These are phyloP conservation scores for Carollia perspicillata DNA, from an alignment of 2,113 vertebrate genomes.

Conservation along the genomic window DNA sequence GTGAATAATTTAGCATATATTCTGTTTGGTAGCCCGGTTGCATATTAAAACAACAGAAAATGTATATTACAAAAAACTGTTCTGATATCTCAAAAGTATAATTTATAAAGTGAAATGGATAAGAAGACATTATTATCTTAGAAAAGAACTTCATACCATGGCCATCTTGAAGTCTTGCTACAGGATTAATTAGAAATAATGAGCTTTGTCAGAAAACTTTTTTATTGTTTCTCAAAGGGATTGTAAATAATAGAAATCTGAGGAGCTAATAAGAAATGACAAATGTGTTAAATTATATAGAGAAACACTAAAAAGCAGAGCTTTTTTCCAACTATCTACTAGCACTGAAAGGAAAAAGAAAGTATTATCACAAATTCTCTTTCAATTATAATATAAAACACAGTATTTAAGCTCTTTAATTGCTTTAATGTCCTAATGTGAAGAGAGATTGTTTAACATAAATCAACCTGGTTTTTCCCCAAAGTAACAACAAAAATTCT, in stretches of 20 bases:
- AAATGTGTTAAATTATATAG: slow-evolving; percentile 67
- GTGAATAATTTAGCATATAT: slow-evolving; percentile 43
- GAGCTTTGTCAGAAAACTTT: slow-evolving; percentile 67
- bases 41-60: slow-evolving; percentile 38
- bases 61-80: slow-evolving; percentile 21
- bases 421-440: slow-evolving; percentile 33
- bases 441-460: slow-evolving; percentile 58
- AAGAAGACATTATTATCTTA: slow-evolving; percentile 43
- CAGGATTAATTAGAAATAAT: slow-evolving; percentile 71
- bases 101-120: slow-evolving; percentile 55
- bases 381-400: slow-evolving; percentile 59
- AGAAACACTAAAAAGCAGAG: slow-evolving; percentile 46
- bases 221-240: slow-evolving; percentile 61
- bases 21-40: neutral
- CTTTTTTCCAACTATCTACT: slow-evolving; percentile 36
- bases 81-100: slow-evolving; percentile 41
- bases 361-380: slow-evolving; percentile 39
- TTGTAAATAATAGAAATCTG: slow-evolving; percentile 72
- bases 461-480: neutral
- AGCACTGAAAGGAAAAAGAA: slow-evolving; percentile 35
- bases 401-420: slow-evolving; percentile 54
- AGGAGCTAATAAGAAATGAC: slow-evolving; percentile 72
- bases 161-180: slow-evolving; percentile 53
- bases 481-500: slow-evolving; percentile 36
- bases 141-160: slow-evolving; percentile 28